phyloP scores from a whole-genome alignment of 2,113 vertebrate species.

The Salminus brasiliensis region DNA sequence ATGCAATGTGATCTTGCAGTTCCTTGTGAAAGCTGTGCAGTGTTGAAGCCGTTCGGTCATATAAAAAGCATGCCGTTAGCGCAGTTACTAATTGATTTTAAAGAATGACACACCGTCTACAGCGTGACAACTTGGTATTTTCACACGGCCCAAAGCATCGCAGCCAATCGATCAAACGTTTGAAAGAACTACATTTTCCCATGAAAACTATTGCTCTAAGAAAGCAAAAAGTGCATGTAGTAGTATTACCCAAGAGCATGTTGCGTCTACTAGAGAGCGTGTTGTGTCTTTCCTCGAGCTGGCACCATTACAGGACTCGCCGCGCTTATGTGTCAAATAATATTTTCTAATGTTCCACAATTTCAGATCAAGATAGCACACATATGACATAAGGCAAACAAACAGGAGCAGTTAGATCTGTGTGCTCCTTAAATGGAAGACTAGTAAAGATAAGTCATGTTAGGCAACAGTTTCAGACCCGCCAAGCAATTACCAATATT shows the following conservation, averaged over 20 bases:
- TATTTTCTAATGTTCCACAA: too few species aligned
- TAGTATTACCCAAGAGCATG: conserved; percentile 35
- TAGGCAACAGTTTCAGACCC: too few species aligned
- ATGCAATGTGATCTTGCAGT: neutral
- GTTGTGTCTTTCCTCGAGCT: conserved; percentile 22
- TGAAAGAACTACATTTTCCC: conserved; percentile 50
- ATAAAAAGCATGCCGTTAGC: conserved; percentile 22
- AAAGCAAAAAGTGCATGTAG: neutral
- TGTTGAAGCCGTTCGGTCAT: neutral
- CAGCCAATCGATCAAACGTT: conserved; percentile 58
- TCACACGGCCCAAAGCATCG: conserved; percentile 64
- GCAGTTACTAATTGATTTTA: conserved; percentile 13
- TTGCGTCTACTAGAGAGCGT: conserved; percentile 52
- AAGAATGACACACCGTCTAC: conserved; percentile 51
- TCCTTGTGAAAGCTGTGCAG: neutral
- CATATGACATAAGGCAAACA: too few species aligned
- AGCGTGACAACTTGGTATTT: conserved; percentile 52
- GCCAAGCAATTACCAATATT: too few species aligned
- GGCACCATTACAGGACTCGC: neutral
- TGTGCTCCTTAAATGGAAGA: too few species aligned
- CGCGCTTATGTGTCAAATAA: neutral
- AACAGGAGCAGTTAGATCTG: too few species aligned
- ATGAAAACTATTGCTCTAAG: conserved; percentile 48
- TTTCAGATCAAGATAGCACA: too few species aligned
- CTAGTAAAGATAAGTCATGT: too few species aligned